Evolutionary conservation across 2,797 vertebrate species (phyloP), one percentile per base, ranked within the genome.

Genomic region (Poecilia picta): DNA sequence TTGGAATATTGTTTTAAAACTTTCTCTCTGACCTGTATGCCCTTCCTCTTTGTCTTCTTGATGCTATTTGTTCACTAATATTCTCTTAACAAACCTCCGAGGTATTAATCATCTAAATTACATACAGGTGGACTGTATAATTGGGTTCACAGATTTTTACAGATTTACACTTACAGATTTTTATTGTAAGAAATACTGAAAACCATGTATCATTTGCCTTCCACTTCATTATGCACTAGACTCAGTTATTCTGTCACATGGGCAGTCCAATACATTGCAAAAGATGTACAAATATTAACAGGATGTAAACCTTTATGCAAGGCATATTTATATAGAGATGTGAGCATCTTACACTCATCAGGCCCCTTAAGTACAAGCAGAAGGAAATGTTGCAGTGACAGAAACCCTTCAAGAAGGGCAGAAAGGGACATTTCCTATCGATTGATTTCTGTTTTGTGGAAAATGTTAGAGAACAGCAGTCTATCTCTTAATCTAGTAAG

Each of bases 311-410:
- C 31, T 13, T 59, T 59, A 31, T 31, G 31, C 59, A 36, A 64
- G 31, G 59, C 28, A 33, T 13, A 16, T 8, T 15, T 31, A 31
- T 5, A 31, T 15, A 10, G 7, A 36, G 25, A 66, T 23, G 20
- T 2, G 33, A 36, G 7, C 28, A 55, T 28, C 47, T 49, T 70
- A 2, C 31, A 75, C 73, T 41, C 5, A 41, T 46, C 72, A 75
- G 5, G 15, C 43, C 1, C 25, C 25, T n/a, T 83, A 80, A 84
- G 80, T 77, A 72, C 55, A 78, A 81, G 47, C 71, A 66, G 77
- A 72, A 68, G 72, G 51, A 82, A 71, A 11, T 82, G 62, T 71
- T 82, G 41, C 43, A 20, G 46, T 82, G 76, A 66, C 74, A 83
- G 31, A 75, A 79, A 47, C 8, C n/a, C 78, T 41, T 33, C 43